phyloP scores from a whole-genome alignment of 2,797 vertebrate species.

The Chaunax sp. region DNA sequence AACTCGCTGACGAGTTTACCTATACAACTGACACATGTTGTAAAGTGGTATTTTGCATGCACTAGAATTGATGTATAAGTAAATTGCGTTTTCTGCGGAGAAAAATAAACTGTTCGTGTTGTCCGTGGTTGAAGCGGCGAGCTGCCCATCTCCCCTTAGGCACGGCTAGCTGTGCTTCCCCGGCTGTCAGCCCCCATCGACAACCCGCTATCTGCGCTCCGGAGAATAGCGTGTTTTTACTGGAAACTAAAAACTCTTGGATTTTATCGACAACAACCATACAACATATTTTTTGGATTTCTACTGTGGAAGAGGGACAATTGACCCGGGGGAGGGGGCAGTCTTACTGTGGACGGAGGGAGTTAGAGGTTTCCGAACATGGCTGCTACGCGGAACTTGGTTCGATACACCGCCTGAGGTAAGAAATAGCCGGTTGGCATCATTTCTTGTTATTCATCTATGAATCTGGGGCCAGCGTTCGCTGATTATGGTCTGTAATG shows the following conservation, averaged over 20 bases:
- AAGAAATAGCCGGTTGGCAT: slow-evolving; percentile 56
- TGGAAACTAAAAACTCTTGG: slow-evolving; percentile 38
- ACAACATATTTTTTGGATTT: slow-evolving; percentile 61
- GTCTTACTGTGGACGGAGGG: slow-evolving; percentile 80
- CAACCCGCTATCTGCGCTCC: slow-evolving; percentile 36
- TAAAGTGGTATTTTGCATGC: too few species aligned
- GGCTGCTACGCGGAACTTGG: slow-evolving; percentile 85
- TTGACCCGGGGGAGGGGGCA: slow-evolving; percentile 80
- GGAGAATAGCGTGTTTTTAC: slow-evolving; percentile 36
- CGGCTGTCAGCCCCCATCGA: slow-evolving; percentile 56
- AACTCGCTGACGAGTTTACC: slow-evolving; percentile 28
- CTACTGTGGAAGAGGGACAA: slow-evolving; percentile 69
- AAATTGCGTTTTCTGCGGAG: slow-evolving; percentile 3
- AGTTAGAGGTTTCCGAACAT: slow-evolving; percentile 83
- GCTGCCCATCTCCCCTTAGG: slow-evolving; percentile 69
- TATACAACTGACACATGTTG: not conserved
- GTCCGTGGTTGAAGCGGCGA: slow-evolving; percentile 57
- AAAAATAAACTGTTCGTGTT: slow-evolving; percentile 28
- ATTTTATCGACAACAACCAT: slow-evolving; percentile 30
- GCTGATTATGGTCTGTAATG: not conserved
- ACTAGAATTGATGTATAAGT: too few species aligned
- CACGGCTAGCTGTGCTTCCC: slow-evolving; percentile 66
- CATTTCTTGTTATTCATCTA: slow-evolving; percentile 4
- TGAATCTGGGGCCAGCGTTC: slow-evolving; percentile 1
- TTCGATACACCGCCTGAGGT: slow-evolving; percentile 87